phyloP scores from a whole-genome alignment of 2,113 vertebrate genomes.

The Ivindomyrus marchei region DNA sequence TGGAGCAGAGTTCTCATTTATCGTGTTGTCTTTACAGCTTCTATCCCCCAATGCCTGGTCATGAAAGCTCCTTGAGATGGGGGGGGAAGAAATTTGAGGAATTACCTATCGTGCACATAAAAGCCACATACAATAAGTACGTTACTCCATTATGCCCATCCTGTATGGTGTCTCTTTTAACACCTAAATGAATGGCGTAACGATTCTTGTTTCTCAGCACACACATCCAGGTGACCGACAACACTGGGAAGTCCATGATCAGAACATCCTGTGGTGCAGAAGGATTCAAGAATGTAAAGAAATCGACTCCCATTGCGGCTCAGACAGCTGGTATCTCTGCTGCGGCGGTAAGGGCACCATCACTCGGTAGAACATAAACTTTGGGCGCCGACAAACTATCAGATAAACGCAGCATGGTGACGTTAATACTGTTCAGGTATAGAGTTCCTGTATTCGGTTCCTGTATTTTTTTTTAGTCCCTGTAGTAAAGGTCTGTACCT shows the following conservation, averaged over 20 bases:
- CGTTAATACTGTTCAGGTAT: background rate
- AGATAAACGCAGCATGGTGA: background rate
- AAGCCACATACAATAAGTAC: slow-evolving; percentile 97
- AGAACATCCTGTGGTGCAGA: slow-evolving; percentile 80
- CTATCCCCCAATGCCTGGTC: slow-evolving; percentile 65
- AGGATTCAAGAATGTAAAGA: slow-evolving; percentile 86
- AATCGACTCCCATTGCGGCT: slow-evolving; percentile 77
- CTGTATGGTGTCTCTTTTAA: background rate
- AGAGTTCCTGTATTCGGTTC: background rate
- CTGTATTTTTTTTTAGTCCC: background rate
- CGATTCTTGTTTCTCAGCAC: slow-evolving; percentile 59
- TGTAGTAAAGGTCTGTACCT: background rate
- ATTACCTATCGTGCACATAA: slow-evolving; percentile 78
- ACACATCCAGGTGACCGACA: slow-evolving; percentile 76
- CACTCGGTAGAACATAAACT: background rate
- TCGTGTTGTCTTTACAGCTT: slow-evolving; percentile 50
- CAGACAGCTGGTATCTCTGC: slow-evolving; percentile 82
- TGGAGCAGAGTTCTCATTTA: background rate
- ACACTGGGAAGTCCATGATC: slow-evolving; percentile 54
- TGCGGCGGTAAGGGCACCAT: slow-evolving; percentile 61
- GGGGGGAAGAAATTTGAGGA: slow-evolving; percentile 79
- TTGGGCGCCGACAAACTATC: background rate
- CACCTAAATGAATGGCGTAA: background rate
- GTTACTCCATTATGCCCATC: slow-evolving; percentile 26
- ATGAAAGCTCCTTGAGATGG: slow-evolving; percentile 72